Evolutionary conservation across 2,797 vertebrate genomes (phyloP), one percentile per base, ranked within the genome.

Genomic region (Trematomus bernacchii): DNA sequence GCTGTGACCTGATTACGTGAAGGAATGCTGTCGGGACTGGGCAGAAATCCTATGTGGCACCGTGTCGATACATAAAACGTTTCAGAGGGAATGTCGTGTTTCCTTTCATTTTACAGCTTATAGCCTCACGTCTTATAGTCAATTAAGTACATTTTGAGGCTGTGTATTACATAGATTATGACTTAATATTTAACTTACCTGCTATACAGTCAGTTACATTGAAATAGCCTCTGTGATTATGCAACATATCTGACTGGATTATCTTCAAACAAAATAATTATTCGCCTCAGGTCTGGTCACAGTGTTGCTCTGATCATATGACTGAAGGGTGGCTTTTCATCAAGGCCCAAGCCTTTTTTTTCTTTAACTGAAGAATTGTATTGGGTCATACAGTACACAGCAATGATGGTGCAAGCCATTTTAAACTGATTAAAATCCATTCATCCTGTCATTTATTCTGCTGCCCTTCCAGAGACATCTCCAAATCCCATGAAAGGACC

Each of bases 221-320:
- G 6, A 19, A 66, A 70, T 11, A 58, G 58, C n/a, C 37, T 27
- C 54, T 52, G 44, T n/a, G 50, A 62, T 68, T 70, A 80, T 83
- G 55, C 74, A 59, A 82, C 82, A 80, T 37, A 37, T 79, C 54
- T 69, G 61, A 76, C 70, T 75, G 77, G 77, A 85, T 82, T 84
- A 72, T 53, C 58, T 68, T 75, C 73, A 79, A 71, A 85, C 79
- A 79, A 76, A 73, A 82, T 70, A 75, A 77, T 86, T 77, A 47
- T 68, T 72, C 60, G 62, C 66, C 66, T 73, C 72, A 62, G 64
- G 40, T 76, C 71, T 66, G 82, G 66, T 73, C 85, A 71, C 71
- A 67, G 77, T 71, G 77, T 63, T 85, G 47, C 54, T 79, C 46
- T 62, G 66, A 65, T 87, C 83, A 86, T 67, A 68, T 82, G 87